phyloP scores from a whole-genome alignment of 2,888 invertebrate species.

The Noctuana brunneofusca region DNA sequence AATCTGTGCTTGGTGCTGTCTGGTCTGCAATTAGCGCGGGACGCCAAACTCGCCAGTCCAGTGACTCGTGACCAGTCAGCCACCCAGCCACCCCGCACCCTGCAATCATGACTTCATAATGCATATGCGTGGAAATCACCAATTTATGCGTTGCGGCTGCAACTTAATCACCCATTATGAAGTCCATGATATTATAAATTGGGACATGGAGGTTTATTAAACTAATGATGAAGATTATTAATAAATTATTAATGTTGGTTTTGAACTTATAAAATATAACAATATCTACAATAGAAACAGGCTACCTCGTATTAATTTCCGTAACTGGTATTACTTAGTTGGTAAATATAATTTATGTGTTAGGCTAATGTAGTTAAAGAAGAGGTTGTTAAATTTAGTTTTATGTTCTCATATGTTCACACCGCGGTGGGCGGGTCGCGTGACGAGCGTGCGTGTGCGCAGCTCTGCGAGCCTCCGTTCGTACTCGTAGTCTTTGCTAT shows the following conservation, averaged over 20 bases:
- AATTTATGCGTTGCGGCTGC: conserved; percentile 16
- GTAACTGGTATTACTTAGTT: no score
- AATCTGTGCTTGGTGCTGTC: background rate
- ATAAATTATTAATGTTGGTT: no score
- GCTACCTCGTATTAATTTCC: no score
- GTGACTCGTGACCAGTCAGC: conserved; percentile 9
- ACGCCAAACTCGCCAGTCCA: background rate
- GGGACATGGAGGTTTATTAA: background rate
- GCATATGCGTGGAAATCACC: conserved; percentile 17
- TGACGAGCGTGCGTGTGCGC: conserved; percentile 1
- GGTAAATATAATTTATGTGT: no score
- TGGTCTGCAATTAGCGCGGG: conserved; percentile 11
- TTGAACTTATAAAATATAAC: no score
- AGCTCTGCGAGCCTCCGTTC: background rate
- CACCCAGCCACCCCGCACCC: background rate
- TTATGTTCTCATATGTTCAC: no score
- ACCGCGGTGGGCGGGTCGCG: conserved; percentile 2
- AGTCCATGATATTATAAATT: background rate
- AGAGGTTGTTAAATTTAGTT: no score
- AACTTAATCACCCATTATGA: conserved; percentile 22
- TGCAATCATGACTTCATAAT: conserved; percentile 4
- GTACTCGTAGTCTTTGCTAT: background rate
- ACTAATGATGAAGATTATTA: no score
- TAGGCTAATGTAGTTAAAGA: no score
- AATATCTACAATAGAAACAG: no score